A percentile compares a stretch with the other conserved stretches of the same genome.
Evolutionary conservation across 1,140 invertebrate species (phyloP).

Genomic region (Saccostrea glomerata): DNA sequence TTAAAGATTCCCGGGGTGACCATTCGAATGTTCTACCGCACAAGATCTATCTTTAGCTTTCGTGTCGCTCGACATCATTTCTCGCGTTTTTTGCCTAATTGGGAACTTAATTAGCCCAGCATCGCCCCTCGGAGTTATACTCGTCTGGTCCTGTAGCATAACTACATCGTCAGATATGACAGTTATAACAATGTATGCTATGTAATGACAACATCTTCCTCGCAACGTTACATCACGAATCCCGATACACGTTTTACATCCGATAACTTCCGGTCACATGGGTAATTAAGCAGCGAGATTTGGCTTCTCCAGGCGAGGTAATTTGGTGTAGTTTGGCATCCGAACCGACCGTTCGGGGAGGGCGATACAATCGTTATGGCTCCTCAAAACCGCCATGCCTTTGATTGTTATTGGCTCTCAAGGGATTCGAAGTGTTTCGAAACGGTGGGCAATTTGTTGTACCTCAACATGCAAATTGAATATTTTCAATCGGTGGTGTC

Average conservation of each 20-base stretch:
- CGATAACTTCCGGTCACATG: constrained; percentile 26
- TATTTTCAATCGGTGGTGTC: constrained; percentile 20
- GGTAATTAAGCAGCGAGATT: constrained; percentile 8
- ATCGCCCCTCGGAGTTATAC: constrained; percentile 29
- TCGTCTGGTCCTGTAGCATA: background rate
- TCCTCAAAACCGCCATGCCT: background rate
- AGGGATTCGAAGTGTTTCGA: background rate
- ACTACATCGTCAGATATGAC: constrained; percentile 27
- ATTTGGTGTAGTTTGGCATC: constrained; percentile 16
- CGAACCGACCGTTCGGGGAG: background rate
- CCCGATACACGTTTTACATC: background rate
- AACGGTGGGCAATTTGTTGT: background rate
- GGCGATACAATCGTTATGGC: background rate
- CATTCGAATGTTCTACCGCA: constrained; percentile 27
- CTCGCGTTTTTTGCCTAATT: constrained; percentile 28
- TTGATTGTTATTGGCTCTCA: background rate
- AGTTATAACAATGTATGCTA: constrained; percentile 32
- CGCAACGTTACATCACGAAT: constrained; percentile 19
- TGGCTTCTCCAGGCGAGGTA: background rate
- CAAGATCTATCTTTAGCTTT: constrained; percentile 19
- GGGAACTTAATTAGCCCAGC: constrained; percentile 32
- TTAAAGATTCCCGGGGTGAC: constrained; percentile 22
- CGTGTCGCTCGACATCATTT: constrained; percentile 23
- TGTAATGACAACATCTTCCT: constrained; percentile 20
- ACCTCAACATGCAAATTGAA: constrained; percentile 16